Percentiles rank a stretch among this genome's conserved stretches.
Evolutionary conservation across 2,888 invertebrate species (phyloP).

Genomic region (Yponomeuta malinellus): DNA sequence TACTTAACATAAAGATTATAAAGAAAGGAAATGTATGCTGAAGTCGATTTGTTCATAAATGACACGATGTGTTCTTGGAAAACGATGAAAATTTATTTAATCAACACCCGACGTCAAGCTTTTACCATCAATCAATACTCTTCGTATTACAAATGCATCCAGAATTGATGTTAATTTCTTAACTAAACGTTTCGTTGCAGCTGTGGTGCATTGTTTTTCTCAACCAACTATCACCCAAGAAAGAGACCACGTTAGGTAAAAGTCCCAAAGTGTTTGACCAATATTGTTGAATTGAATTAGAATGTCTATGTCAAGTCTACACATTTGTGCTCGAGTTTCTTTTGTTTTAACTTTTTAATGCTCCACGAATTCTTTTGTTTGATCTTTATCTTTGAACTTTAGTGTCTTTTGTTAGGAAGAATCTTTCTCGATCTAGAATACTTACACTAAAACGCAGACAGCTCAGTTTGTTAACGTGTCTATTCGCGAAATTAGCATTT

Average conservation of each 20-base stretch:
- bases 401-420: neutral
- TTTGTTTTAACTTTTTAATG: slow-evolving; percentile 1
- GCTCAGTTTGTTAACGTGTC: neutral
- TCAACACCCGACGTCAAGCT: neutral
- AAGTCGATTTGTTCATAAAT: no score
- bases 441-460: neutral
- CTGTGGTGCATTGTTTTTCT: neutral
- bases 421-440: neutral
- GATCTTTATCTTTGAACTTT: slow-evolving; percentile 1
- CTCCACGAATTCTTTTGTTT: neutral
- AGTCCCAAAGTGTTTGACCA: slow-evolving; percentile 41
- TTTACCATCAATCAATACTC: neutral
- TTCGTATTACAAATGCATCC: slow-evolving; percentile 6
- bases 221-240: slow-evolving; percentile 11
- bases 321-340: slow-evolving; percentile 1
- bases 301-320: slow-evolving; percentile 24
- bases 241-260: slow-evolving; percentile 17
- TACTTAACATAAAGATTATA: no score
- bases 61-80: neutral
- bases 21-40: no score
- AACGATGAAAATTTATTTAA: neutral
- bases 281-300: slow-evolving; percentile 52
- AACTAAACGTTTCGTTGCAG: neutral
- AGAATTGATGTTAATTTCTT: slow-evolving; percentile 5
- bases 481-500: neutral